Conservation (phyloP, 30 jellyfish, hydroid and myxozoan species). For the Aurelia coerulea region DNA sequence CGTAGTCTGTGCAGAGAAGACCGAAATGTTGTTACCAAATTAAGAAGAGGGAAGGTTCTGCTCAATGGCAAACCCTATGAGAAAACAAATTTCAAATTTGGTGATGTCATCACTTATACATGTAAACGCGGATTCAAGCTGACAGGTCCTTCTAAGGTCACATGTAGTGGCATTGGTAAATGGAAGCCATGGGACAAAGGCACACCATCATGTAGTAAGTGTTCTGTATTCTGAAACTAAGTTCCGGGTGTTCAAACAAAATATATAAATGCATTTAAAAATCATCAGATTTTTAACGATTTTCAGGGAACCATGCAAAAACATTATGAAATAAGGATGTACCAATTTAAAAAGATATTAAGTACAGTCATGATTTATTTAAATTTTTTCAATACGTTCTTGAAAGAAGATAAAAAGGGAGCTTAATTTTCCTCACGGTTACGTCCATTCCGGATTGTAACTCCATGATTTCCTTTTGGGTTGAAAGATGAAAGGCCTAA, state of each 20-base stretch:
- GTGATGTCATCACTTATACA: constrained; percentile 43
- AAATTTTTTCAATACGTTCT: no score
- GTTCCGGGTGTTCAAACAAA: no score
- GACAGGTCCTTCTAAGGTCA: constrained; percentile 61
- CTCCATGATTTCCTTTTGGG: no score
- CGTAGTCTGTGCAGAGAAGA: constrained; percentile 46
- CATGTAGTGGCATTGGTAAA: constrained; percentile 81
- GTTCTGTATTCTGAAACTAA: background rate
- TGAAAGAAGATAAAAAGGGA: no score
- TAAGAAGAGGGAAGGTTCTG: constrained; percentile 36
- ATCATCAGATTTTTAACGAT: background rate
- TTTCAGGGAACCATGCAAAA: no score
- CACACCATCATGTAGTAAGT: constrained; percentile 69
- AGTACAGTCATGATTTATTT: no score
- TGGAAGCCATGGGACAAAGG: constrained; percentile 87
- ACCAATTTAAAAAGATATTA: no score
- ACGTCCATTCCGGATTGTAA: no score
- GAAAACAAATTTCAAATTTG: constrained; percentile 24
- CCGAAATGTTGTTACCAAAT: constrained; percentile 11
- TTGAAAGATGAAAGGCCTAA: no score
- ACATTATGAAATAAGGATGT: no score
- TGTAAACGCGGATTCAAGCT: constrained; percentile 59
- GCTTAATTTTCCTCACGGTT: no score
- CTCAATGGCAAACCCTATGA: constrained; percentile 29
- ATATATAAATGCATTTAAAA: background rate